Percentiles rank a stretch among this genome's conserved stretches.
These are phyloP conservation scores for Auanema sp. DNA, from an alignment of 2,888 invertebrate genomes.

Conservation along the genomic window DNA sequence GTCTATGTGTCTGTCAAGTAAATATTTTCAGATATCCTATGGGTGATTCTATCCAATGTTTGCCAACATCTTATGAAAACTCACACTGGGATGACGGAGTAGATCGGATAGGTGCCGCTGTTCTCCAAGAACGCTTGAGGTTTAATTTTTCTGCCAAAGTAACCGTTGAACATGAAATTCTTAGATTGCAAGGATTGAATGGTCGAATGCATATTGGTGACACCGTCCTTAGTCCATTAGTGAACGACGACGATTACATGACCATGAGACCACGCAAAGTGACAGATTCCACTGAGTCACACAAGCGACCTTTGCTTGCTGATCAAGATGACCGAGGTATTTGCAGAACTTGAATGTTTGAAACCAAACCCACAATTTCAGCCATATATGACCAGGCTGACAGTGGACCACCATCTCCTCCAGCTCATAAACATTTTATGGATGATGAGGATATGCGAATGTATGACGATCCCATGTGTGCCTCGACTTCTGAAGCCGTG, in stretches of 20 bases:
- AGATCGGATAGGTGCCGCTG: slow-evolving; percentile 26
- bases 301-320: slow-evolving; percentile 22
- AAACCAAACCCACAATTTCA: too few species aligned
- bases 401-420: too few species aligned
- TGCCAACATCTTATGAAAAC: slow-evolving; percentile 29
- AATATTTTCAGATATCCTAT: slow-evolving; percentile 17
- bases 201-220: slow-evolving; percentile 35
- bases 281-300: slow-evolving; percentile 24
- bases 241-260: slow-evolving; percentile 54
- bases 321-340: not conserved
- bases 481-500: too few species aligned
- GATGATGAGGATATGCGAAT: too few species aligned
- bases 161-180: slow-evolving; percentile 11
- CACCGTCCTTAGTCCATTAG: slow-evolving; percentile 38
- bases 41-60: slow-evolving; percentile 46
- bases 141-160: slow-evolving; percentile 15
- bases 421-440: too few species aligned
- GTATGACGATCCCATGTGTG: too few species aligned
- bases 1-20: not conserved
- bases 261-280: slow-evolving; percentile 57
- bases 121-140: slow-evolving; percentile 18
- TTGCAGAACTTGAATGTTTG: too few species aligned
- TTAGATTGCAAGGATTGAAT: slow-evolving; percentile 18
- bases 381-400: too few species aligned
- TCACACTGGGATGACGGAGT: slow-evolving; percentile 14